These are phyloP conservation scores for Odontocolon sp. DNA, from an alignment of 2,888 invertebrate genomes.

Conservation along the genomic window DNA sequence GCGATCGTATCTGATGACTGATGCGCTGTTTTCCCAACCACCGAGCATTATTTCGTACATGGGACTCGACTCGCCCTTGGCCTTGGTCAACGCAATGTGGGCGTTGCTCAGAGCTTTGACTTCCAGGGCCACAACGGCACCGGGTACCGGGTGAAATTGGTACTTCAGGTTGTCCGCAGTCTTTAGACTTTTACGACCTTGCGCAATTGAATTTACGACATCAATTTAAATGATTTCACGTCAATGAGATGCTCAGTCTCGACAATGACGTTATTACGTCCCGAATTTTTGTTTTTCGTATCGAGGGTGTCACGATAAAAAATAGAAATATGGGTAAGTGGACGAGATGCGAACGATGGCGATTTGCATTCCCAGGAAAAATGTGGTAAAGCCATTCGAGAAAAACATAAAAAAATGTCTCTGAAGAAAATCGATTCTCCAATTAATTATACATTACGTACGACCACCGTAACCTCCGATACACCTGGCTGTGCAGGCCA, in stretches of 20 bases:
- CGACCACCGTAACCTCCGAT: constrained; percentile 73
- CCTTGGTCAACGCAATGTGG: constrained; percentile 84
- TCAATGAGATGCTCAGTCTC: background rate
- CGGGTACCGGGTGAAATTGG: constrained; percentile 83
- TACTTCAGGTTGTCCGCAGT: constrained; percentile 84
- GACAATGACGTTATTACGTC: constrained; percentile 2
- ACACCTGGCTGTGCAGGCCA: constrained; percentile 74
- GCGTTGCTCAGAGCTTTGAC: constrained; percentile 86
- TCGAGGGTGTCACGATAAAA: background rate
- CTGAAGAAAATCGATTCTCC: constrained; percentile 32
- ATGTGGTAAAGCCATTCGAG: constrained; percentile 39
- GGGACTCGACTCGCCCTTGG: constrained; percentile 83
- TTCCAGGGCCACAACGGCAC: constrained; percentile 83
- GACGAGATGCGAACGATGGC: constrained; percentile 2
- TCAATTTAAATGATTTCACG: background rate
- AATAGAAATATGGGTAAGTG: constrained; percentile 1
- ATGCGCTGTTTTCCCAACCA: constrained; percentile 86
- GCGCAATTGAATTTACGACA: constrained; percentile 36
- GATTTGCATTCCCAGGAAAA: constrained; percentile 37
- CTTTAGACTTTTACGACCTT: constrained; percentile 83
- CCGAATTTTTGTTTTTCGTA: background rate
- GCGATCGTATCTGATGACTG: constrained; percentile 85
- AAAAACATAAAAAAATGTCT: constrained; percentile 4
- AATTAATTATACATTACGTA: constrained; percentile 72
- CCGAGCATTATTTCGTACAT: constrained; percentile 87